phyloP scores from a whole-genome alignment of 2,888 invertebrate species.

The Lithophane ornitopus region DNA sequence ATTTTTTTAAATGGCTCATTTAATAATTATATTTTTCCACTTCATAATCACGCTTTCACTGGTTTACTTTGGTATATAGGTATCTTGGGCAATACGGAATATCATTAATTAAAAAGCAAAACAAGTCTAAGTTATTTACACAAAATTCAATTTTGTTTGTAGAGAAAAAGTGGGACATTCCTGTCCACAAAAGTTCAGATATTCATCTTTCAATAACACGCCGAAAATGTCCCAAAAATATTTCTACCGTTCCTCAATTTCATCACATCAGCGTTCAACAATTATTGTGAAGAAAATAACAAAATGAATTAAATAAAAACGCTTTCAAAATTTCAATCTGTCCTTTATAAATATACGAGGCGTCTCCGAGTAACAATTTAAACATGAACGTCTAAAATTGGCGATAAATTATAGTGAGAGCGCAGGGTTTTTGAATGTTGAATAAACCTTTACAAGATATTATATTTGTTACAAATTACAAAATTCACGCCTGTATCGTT shows the following conservation, averaged over 20 bases:
- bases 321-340: conserved; percentile 63
- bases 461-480: conserved; percentile 22
- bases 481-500: conserved; percentile 4
- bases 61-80: not conserved
- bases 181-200: conserved; percentile 9
- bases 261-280: conserved; percentile 20
- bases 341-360: conserved; percentile 52
- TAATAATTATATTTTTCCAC: not conserved
- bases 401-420: conserved; percentile 61
- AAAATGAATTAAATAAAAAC: conserved; percentile 47
- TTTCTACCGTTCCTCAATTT: conserved; percentile 18
- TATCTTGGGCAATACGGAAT: not conserved
- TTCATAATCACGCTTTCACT: not conserved
- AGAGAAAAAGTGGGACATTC: not conserved
- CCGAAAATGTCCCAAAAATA: not conserved
- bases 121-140: not conserved
- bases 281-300: conserved; percentile 13
- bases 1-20: not conserved
- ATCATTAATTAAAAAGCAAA: not conserved
- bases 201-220: conserved; percentile 28
- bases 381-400: conserved; percentile 66
- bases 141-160: not conserved
- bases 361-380: conserved; percentile 61
- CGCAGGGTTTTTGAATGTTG: conserved; percentile 33
- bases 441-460: conserved; percentile 35